Percentiles rank a stretch among this genome's conserved stretches.
Conservation (phyloP, 2,797 vertebrate species). For the Lagocephalus sceleratus region DNA sequence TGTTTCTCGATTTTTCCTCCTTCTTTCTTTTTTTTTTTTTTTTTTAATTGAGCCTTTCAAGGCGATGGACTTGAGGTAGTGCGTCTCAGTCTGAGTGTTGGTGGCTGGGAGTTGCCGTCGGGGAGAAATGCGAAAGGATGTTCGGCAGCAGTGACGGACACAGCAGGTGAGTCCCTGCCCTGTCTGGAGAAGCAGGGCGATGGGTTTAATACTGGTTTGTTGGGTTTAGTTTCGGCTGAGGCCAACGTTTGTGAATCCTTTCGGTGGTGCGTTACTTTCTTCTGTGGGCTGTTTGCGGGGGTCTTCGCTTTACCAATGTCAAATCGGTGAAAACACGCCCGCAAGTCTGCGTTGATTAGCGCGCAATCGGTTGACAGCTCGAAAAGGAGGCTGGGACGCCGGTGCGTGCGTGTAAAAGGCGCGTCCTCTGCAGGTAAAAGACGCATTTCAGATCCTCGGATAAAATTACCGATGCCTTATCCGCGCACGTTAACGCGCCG, state of each 20-base stretch:
- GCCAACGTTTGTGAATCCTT: constrained; percentile 12
- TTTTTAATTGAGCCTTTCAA: constrained; percentile 26
- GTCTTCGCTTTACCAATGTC: not conserved
- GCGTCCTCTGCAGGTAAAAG: constrained; percentile 72
- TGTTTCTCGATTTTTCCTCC: not conserved
- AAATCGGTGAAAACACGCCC: constrained; percentile 6
- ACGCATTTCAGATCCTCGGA: constrained; percentile 15
- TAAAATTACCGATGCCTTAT: constrained; percentile 29
- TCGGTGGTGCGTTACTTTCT: constrained; percentile 27
- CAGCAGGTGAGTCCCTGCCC: constrained; percentile 72
- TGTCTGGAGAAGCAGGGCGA: not conserved
- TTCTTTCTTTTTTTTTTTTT: not conserved
- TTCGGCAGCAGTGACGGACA: constrained; percentile 63
- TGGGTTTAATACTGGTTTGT: not conserved
- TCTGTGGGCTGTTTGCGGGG: not conserved
- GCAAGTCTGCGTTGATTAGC: constrained; percentile 14
- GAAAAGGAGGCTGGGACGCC: constrained; percentile 20
- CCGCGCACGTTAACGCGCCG: not conserved
- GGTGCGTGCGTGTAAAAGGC: constrained; percentile 40
- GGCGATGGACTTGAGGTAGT: constrained; percentile 68
- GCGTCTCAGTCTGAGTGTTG: constrained; percentile 51
- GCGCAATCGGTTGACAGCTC: constrained; percentile 35
- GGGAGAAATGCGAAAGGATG: constrained; percentile 76
- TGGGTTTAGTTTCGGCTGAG: constrained; percentile 9
- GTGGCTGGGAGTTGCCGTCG: constrained; percentile 72